Conservation (phyloP, 2,797 vertebrate species). For the Xenentodon cancila region DNA sequence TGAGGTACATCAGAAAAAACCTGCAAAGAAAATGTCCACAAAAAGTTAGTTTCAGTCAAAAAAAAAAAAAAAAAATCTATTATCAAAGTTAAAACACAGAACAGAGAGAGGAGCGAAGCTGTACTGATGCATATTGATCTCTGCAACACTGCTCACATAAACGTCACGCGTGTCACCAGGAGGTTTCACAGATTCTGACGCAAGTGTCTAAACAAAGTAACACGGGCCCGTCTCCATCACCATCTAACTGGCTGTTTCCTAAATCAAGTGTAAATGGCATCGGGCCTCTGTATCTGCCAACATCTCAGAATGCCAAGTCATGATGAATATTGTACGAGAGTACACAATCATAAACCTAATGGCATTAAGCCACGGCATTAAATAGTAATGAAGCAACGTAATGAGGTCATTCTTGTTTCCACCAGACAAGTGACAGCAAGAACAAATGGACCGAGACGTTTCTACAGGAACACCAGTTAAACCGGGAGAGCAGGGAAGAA, state of each 20-base stretch:
- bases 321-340: conserved; percentile 66
- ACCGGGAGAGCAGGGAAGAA: conserved; percentile 23
- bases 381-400: conserved; percentile 71
- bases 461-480: conserved; percentile 23
- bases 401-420: conserved; percentile 64
- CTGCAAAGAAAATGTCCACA: conserved; percentile 71
- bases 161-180: conserved; percentile 31
- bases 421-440: conserved; percentile 46
- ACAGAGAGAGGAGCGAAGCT: neutral
- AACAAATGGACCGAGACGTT: conserved; percentile 59
- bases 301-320: conserved; percentile 33
- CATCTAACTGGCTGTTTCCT: conserved; percentile 45
- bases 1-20: conserved; percentile 98
- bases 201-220: conserved; percentile 31
- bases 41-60: neutral
- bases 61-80: neutral
- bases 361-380: conserved; percentile 72
- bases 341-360: conserved; percentile 58
- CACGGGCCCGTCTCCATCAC: conserved; percentile 11
- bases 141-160: conserved; percentile 12
- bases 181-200: conserved; percentile 17
- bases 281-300: conserved; percentile 34
- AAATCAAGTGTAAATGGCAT: conserved; percentile 60
- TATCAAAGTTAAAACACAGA: conserved; percentile 5
- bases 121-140: neutral